These are phyloP conservation scores for Poicephalus meyeri DNA, from an alignment of 2,113 vertebrate species.

Conservation along the genomic window DNA sequence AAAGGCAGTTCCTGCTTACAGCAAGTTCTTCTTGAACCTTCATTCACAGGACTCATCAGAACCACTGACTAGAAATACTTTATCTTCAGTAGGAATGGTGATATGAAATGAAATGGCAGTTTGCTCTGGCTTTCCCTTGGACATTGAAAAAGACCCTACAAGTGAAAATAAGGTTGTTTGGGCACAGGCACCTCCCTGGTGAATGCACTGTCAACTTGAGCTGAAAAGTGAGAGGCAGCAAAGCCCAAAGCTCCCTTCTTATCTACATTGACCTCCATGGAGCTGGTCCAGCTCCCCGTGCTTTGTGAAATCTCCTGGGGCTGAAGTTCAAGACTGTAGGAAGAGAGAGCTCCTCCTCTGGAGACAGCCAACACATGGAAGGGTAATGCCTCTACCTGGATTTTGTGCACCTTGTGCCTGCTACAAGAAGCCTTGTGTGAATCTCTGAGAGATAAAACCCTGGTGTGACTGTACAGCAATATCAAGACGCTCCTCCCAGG, in stretches of 20 bases:
- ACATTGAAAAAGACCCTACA: neutral
- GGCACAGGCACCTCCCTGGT: neutral
- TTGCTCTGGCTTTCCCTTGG: neutral
- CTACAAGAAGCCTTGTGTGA: neutral
- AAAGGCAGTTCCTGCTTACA: neutral
- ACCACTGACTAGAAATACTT: neutral
- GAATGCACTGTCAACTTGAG: neutral
- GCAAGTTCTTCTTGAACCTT: neutral
- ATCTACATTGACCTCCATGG: fast-evolving
- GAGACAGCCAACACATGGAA: neutral
- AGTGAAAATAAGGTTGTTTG: neutral
- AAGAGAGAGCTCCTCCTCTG: neutral
- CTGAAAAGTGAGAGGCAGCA: neutral
- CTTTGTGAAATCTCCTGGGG: neutral
- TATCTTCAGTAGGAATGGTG: neutral
- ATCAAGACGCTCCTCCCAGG: neutral
- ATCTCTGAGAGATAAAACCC: neutral
- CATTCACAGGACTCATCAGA: neutral
- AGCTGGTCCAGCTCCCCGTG: neutral
- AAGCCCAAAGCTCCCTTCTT: neutral
- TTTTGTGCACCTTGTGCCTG: neutral
- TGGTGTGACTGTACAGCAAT: neutral
- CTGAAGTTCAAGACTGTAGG: neutral
- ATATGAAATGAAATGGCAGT: fast-evolving
- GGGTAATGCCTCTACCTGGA: neutral